Evolutionary conservation across 2,888 invertebrate genomes (phyloP), one percentile per base, ranked within the genome.

Genomic region (Sussaba pulchella): DNA sequence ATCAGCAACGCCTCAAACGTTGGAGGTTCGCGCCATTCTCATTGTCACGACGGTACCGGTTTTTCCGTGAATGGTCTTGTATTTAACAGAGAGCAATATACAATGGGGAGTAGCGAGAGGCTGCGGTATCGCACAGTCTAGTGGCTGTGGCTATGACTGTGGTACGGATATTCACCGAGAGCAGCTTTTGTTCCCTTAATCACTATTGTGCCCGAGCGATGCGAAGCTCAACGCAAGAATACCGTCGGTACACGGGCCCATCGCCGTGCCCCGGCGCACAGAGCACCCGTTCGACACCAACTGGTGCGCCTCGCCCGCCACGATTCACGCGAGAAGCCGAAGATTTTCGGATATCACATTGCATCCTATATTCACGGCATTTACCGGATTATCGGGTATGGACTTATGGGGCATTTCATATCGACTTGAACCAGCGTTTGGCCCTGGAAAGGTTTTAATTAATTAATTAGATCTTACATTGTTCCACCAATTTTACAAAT

Each of bases 111-210:
- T 69, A 57, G 70, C 47, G 50, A 64, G 67, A 61, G 67, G 66
- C 50, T 66, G 64, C 9, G 43, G 64, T 54, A 54, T 31, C 12
- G 31, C 26, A 31, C 31, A 41, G 52, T 41, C 26, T 24, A 54
- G 54, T 57, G 54, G 69, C 54, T 41, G 54, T 61, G 45, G 61
- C 61, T 41, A 39, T 61, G 45, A 43, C 61, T 41, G 26, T 26
- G 54, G 39, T 67, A 61, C 63, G 81, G 81, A 81, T 86, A 87
- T 87, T 85, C 87, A 86, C 75, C 81, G 83, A 83, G 83, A 85
- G 85, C 86, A 82, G 74, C 85, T 83, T 86, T 88, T 87, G 88
- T 88, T 84, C 84, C 69, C 73, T 81, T 87, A 88, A 88, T 88
- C 86, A 87, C 86, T 79, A 86, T 88, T 88, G 88, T 88, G 82